Base-by-base conservation (phyloP, 2,888 invertebrate genomes). In the Timema podura region DNA sequence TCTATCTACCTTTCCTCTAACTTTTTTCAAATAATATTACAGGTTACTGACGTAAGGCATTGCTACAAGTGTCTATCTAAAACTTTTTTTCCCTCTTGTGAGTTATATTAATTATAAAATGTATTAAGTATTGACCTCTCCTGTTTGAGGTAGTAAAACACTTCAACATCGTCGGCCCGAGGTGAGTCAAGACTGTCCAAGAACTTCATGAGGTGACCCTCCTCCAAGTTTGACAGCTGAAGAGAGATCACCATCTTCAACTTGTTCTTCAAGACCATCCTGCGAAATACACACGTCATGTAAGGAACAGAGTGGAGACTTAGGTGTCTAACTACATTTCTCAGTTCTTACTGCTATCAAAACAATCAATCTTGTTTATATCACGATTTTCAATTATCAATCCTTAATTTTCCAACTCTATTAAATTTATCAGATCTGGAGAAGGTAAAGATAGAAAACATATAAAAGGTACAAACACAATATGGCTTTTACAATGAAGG, bases 61-160 rank as follows among this genome's bases (percentile, higher is more conserved):
- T 51, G 51, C 11, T 51, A 51, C 2, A 1, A 51, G n/a, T 11
- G n/a, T 51, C 11, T 51, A 51, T 51, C 2, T 51, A 51, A 51
- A 30, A 30, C 30, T 30, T 30, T 30, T 30, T 30, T 30, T 30
- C 30, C 30, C 30, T 30, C 30, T 30, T 57, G 57, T 8, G n/a
- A 9, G 5, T 9, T 16, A 54, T 8, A 6, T 9, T 57, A 13
- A 16, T 3, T 13, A 13, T 57, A 9, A 16, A 5, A 10, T 0
- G 44, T 15, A 59, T n/a, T 11, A 9, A 16, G 13, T 30, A 69
- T 68, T 72, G 79, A 82, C 74, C 81, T 79, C 0, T 82, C 75
- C 77, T 83, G 82, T 84, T 88, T 76, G 67, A 92, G 81, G 76
- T 89, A 89, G 78, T 91, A 91, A 80, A 91, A 85, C 64, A 92